Base-by-base conservation (phyloP, 1,140 invertebrate genomes). In the Drosophila arizonae region DNA sequence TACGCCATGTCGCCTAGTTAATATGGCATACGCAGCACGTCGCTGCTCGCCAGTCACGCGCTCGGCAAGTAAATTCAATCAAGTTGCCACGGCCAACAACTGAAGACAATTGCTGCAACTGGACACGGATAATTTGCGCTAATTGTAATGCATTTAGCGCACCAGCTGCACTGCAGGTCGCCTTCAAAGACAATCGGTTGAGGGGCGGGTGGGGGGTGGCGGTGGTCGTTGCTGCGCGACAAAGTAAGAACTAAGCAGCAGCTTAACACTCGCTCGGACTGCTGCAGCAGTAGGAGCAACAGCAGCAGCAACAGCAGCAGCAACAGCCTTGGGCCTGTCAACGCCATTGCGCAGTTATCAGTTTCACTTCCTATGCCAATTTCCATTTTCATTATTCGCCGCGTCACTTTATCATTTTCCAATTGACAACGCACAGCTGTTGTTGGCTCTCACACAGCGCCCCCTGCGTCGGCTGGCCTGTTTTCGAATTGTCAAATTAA, bases 401-500 rank as follows among this genome's bases (percentile, higher is more conserved):
- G 51, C 72, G 67, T 76, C 76, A 81, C 82, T 86, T 86, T 77
- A 86, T 86, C 76, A 86, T 86, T 86, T 86, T 86, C 78, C 81
- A 87, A 86, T 86, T 86, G 82, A 87, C 82, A 78, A 77, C 71
- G 72, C 79, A 43, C 82, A 86, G 82, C 82, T 86, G 82, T 82
- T 87, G 79, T 64, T 66, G 45, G 58, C 54, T 28, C 26, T 10
- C n/a, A 13, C 24, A 4, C 11, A 9, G 10, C 15, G 6, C 51
- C 61, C 48, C 43, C 30, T 4, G 33, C 17, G 2, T 1, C 30
- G 11, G 6, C 55, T 39, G 61, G 74, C 64, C 77, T 86, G 75
- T 78, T 86, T 86, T 81, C 82, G 78, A 81, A 86, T 87, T 86
- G 82, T 87, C 82, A 82, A 87, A 88, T 88, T 87, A 88, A 88